Evolutionary conservation across 2,888 invertebrate species (phyloP), one percentile per base, ranked within the genome.

Genomic region (Eremobia ochroleuca): DNA sequence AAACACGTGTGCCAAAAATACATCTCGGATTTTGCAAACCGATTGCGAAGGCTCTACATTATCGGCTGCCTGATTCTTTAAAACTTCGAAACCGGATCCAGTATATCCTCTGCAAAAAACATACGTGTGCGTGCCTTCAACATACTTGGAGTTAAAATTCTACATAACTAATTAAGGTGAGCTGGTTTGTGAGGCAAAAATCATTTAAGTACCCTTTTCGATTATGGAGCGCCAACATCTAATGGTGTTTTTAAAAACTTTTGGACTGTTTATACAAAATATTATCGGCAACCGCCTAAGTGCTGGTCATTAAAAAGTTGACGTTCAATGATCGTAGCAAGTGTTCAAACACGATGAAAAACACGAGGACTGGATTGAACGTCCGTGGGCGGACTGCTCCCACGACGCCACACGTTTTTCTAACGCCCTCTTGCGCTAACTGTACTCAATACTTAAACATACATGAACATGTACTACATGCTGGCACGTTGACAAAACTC

Each of bases 321-420:
- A 85, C 87, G 86, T 86, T 85, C 85, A 87, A 90, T 76, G 75
- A 76, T 85, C 89, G 72, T 78, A 72, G 78, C 85, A 77, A 85
- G 86, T 88, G 74, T 79, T 83, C 90, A 87, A 91, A 93, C 87
- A 89, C 90, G 91, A 90, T 85, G 87, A 89, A 93, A 90, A 91
- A 89, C 79, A 85, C 85, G 87, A 82, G 81, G 91, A 90, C 90
- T 92, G 92, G 90, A 89, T 86, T 82, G 79, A 82, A 79, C 87
- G 91, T 76, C 90, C 92, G 96, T 96, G 95, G 96, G 96, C 93
- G 96, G 93, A 96, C 96, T 91, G 92, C 96, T 95, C 92, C 80
- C 92, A 85, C 89, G 91, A 89, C 90, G 90, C 89, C 90, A 87
- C 91, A 80, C 85, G 92, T 96, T 96, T 96, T 96, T 96, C 93